Evolutionary conservation across 1,140 invertebrate species (phyloP), one percentile per base, ranked within the genome.

Genomic region (Ceratitis capitata): DNA sequence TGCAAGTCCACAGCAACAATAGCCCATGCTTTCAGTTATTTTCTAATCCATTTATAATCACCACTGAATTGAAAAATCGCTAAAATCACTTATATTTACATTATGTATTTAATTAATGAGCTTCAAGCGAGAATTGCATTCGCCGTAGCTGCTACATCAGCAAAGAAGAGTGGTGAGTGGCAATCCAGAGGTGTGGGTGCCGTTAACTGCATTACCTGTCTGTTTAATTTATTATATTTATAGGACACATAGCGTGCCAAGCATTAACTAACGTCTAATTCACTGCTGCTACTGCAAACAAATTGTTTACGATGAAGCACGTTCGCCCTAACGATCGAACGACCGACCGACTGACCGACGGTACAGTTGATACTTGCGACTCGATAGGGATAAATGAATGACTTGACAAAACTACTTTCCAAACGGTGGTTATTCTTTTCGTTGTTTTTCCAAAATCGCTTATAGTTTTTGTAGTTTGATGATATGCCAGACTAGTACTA

Each of bases 151-250:
- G 19, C 6, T 26, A 10, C 23, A 61, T 35, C 35, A n/a, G n/a
- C n/a, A n/a, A 45, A 45, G 39, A 78, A 26, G 32, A 19, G 16
- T 16, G 16, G 19, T 39, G 35, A 32, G 26, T 23, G 5, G 29
- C 58, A 12, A 3, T 12, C 26, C 29, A 14, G 23, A 64, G 58
- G 61, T 16, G 16, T 14, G 29, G 32, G 32, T 35, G 32, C 19
- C n/a, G n/a, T 6, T 56, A 78, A 45, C 39, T 78, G 69, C 69
- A 78, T 78, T 83, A 83, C 26, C 29, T 84, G 83, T 56, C 51
- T 7, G 83, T 84, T 32, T 51, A 64, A 86, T 86, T 88, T 87
- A 86, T 86, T 88, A 86, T 88, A 88, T 87, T 85, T 58, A 87
- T 42, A 49, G 74, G 39, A 78, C 69, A 78, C 42, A 47, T 78